Conservation (phyloP, 2,797 vertebrate species). For the Onychomys leucogaster region DNA sequence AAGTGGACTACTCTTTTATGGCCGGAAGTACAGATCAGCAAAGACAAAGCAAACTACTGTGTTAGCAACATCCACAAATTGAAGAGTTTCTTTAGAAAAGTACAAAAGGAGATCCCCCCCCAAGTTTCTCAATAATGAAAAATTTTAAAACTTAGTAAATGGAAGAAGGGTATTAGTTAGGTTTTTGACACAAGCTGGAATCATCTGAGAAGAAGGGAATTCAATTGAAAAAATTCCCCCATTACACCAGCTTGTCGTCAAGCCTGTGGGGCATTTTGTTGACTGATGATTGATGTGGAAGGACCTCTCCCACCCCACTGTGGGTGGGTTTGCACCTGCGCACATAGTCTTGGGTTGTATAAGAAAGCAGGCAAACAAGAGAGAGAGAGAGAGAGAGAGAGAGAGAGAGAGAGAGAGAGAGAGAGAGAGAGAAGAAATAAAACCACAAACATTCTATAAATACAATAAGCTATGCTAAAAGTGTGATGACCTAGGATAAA, state of each 20-base stretch:
- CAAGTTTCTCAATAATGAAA: background rate
- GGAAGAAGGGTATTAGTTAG: background rate
- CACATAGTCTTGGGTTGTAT: background rate
- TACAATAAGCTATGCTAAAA: background rate
- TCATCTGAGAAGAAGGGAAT: background rate
- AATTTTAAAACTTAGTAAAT: background rate
- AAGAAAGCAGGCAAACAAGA: background rate
- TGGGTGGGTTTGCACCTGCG: background rate
- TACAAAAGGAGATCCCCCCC: too few relatives aligned
- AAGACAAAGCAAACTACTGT: background rate
- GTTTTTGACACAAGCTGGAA: background rate
- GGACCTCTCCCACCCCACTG: too few relatives aligned
- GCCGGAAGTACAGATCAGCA: background rate
- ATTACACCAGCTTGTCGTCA: too few relatives aligned
- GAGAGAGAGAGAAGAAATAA: too few relatives aligned
- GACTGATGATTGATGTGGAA: background rate
- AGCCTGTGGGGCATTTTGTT: background rate
- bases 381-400: too few relatives aligned
- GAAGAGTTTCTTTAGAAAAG: background rate
- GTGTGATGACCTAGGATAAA: background rate
- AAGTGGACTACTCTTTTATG: background rate
- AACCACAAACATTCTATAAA: background rate
- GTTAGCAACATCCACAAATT: background rate
- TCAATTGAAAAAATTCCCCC: background rate
- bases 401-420: too few relatives aligned